Percentiles rank a stretch among this genome's conserved stretches.
Evolutionary conservation across 2,113 vertebrate genomes (phyloP).

Genomic region (Mus musculus): DNA sequence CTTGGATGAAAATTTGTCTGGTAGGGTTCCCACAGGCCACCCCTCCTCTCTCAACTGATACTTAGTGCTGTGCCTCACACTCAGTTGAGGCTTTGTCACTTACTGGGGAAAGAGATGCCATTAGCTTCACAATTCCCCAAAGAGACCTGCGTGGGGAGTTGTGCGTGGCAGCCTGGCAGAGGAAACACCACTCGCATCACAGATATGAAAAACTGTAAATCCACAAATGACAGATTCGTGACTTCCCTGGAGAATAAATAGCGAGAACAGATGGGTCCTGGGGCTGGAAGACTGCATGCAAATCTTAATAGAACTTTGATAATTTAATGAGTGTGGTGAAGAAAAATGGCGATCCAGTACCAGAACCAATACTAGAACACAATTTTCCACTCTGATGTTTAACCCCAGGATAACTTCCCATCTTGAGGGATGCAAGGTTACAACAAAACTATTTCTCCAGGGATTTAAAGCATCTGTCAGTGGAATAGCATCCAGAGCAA

Average conservation of each 20-base stretch:
- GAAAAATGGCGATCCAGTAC: conserved; percentile 48
- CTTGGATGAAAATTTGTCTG: background rate
- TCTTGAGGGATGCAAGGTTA: background rate
- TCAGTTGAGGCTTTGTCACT: background rate
- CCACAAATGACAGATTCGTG: conserved; percentile 82
- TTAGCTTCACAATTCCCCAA: background rate
- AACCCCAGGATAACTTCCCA: background rate
- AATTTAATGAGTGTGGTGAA: conserved; percentile 81
- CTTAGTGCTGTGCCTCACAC: background rate
- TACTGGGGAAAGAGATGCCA: background rate
- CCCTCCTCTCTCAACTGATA: background rate
- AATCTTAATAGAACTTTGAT: conserved; percentile 82
- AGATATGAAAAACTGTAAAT: conserved; percentile 34
- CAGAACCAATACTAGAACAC: background rate
- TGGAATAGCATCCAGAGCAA: background rate
- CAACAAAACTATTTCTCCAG: background rate
- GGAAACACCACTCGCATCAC: conserved; percentile 23
- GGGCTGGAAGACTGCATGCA: conserved; percentile 78
- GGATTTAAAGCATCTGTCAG: no score
- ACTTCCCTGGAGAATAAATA: conserved; percentile 83
- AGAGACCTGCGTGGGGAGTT: background rate
- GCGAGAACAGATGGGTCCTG: conserved; percentile 86
- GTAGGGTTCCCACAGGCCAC: background rate
- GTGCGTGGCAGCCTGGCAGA: background rate
- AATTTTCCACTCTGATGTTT: background rate